Base-by-base conservation (phyloP, 2,113 vertebrate species). In the Hiodon tergisus region DNA sequence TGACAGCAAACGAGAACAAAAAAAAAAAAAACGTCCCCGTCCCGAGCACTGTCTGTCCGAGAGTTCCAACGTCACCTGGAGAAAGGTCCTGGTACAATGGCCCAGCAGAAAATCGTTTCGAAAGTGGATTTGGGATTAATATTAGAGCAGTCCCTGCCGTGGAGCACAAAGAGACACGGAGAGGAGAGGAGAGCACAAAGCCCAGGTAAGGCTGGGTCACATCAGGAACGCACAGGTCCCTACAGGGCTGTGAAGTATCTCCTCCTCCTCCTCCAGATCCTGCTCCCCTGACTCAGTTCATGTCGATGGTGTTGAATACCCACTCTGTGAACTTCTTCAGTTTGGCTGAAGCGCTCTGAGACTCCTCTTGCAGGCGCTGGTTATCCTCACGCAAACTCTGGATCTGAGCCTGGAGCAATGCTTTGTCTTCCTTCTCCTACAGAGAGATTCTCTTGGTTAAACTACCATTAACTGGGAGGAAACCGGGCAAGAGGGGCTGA, bases 221-320 rank as follows among this genome's bases (percentile, higher is more conserved):
- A 47, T 74, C 62, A 57, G 72, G 72, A 52, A 66, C 13, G 13
- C 72, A 9, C 51, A 13, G 62, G 62, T 52, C 52, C 52, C 52
- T 51, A 46, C 16, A 8, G 51, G 31, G 17, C 50, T 52, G 7
- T 10, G 7, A 46, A 53, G 65, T 7, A 13, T 13, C 63, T 8
- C 31, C 63, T 79, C 58, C 57, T 69, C 79, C 61, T 31, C 51
- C 50, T 61, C 51, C 4, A 52, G 52, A 10, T 53, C 47, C 61
- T 55, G 6, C 59, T 17, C 60, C 72, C 71, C 2, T 80, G 69
- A 4, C 79, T 95, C 92, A 99, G 90, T 94, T 98, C 95, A 98
- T 96, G 89, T 99, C 97, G 66, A 99, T 98, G 81, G 97, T 98
- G 86, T 98, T 99, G 88, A 99, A 99, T 87, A 99, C 96, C 97